A percentile compares a stretch with the other conserved stretches of the same genome.
phyloP scores from a whole-genome alignment of 1,140 invertebrate species.

The Conus ventricosus region DNA sequence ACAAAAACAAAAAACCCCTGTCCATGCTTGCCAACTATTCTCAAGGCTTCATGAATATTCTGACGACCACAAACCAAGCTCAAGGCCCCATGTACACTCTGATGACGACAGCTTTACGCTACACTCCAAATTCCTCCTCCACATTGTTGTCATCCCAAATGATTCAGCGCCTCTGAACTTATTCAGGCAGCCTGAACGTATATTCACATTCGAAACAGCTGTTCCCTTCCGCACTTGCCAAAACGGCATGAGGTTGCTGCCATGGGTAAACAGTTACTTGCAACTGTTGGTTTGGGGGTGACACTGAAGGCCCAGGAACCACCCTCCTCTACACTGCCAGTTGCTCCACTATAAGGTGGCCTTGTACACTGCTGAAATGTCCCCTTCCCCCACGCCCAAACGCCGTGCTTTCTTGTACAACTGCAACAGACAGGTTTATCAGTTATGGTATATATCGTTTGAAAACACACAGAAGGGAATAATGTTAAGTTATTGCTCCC shows the following conservation, averaged over 20 bases:
- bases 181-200: not conserved
- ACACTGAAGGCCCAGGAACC: not conserved
- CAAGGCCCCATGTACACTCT: no score
- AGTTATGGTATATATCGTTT: not conserved
- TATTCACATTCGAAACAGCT: not conserved
- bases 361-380: slow-evolving; percentile 92
- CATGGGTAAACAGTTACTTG: not conserved
- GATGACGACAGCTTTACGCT: no score
- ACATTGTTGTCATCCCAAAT: not conserved
- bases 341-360: slow-evolving; percentile 42
- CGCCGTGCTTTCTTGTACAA: slow-evolving; percentile 96
- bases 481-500: no score
- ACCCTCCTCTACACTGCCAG: not conserved
- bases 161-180: not conserved
- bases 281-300: not conserved
- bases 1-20: no score
- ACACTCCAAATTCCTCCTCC: no score
- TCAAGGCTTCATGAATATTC: no score
- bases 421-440: slow-evolving; percentile 56
- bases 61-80: no score
- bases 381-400: slow-evolving; percentile 93
- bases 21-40: no score
- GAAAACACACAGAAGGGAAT: no score
- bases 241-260: not conserved
- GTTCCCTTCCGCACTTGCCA: not conserved